phyloP scores from a whole-genome alignment of 92 coral and sea anemone species.

The Actinostola sp. region DNA sequence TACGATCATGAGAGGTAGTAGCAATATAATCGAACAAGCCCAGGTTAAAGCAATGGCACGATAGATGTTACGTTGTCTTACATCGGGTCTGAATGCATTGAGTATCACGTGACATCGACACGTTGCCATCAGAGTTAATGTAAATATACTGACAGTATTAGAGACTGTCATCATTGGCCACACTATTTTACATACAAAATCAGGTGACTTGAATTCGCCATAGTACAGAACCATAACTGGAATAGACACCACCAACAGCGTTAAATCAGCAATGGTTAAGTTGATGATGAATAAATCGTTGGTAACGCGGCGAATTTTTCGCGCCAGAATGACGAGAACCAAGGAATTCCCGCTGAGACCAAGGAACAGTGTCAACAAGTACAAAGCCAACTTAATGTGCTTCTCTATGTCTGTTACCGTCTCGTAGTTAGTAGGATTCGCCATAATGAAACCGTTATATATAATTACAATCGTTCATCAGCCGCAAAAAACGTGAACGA shows the following conservation, averaged over 20 bases:
- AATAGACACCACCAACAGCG: slow-evolving; percentile 47
- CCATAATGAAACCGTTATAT: slow-evolving; percentile 19
- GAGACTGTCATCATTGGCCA: slow-evolving; percentile 76
- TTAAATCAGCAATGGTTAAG: slow-evolving; percentile 58
- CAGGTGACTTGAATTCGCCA: slow-evolving; percentile 47
- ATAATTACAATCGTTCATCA: background rate
- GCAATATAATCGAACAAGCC: slow-evolving; percentile 20
- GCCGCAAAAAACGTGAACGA: background rate
- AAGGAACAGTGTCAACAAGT: slow-evolving; percentile 38
- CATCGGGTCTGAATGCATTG: slow-evolving; percentile 51
- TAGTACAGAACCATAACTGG: slow-evolving; percentile 54
- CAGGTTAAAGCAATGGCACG: slow-evolving; percentile 45
- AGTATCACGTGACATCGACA: slow-evolving; percentile 68
- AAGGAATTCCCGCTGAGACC: slow-evolving; percentile 59
- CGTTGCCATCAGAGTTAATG: slow-evolving; percentile 59
- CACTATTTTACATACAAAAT: slow-evolving; percentile 44
- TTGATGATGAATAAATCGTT: slow-evolving; percentile 65
- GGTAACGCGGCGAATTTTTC: slow-evolving; percentile 41
- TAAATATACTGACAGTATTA: slow-evolving; percentile 65
- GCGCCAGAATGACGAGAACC: slow-evolving; percentile 49
- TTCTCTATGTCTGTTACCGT: slow-evolving; percentile 37
- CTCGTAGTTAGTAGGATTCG: slow-evolving; percentile 64
- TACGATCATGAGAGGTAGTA: slow-evolving; percentile 54
- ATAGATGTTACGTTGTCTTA: slow-evolving; percentile 36
- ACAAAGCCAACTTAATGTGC: slow-evolving; percentile 42